phyloP scores from a whole-genome alignment of 2,888 invertebrate species.

The Parelbella ahira region DNA sequence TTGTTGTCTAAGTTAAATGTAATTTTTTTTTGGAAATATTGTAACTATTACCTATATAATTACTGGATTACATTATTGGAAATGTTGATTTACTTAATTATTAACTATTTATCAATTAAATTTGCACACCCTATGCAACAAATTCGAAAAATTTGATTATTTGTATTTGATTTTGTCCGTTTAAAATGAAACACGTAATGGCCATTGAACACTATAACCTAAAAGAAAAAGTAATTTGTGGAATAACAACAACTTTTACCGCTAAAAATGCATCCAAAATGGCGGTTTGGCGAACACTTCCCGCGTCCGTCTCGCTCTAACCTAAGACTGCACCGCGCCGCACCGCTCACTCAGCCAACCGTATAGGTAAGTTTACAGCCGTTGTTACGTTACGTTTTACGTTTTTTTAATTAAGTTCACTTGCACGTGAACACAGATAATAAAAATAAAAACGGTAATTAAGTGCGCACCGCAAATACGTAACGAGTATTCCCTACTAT shows the following conservation, averaged over 20 bases:
- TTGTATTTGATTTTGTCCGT: too few relatives aligned
- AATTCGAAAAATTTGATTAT: too few relatives aligned
- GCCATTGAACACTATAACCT: too few relatives aligned
- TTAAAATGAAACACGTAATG: too few relatives aligned
- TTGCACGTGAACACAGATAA: constrained; percentile 20
- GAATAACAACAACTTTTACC: constrained; percentile 15
- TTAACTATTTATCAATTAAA: too few relatives aligned
- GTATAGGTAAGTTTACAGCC: constrained; percentile 15
- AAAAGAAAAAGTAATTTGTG: constrained; percentile 7
- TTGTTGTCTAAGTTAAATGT: too few relatives aligned
- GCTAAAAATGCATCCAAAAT: constrained; percentile 22
- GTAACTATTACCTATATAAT: too few relatives aligned
- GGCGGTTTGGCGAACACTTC: constrained; percentile 20
- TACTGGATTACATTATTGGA: too few relatives aligned
- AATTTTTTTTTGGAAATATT: too few relatives aligned
- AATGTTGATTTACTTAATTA: too few relatives aligned
- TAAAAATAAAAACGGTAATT: constrained; percentile 5
- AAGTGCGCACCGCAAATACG: constrained; percentile 2
- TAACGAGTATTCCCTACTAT: constrained; percentile 3
- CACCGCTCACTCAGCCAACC: constrained; percentile 3
- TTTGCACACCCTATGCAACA: too few relatives aligned
- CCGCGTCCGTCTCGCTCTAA: constrained; percentile 15
- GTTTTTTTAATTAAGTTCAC: constrained; percentile 20
- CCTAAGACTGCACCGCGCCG: neutral
- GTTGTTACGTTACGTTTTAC: constrained; percentile 20